Conservation (phyloP, 2,888 invertebrate species). For the Zeuzera pyrina region DNA sequence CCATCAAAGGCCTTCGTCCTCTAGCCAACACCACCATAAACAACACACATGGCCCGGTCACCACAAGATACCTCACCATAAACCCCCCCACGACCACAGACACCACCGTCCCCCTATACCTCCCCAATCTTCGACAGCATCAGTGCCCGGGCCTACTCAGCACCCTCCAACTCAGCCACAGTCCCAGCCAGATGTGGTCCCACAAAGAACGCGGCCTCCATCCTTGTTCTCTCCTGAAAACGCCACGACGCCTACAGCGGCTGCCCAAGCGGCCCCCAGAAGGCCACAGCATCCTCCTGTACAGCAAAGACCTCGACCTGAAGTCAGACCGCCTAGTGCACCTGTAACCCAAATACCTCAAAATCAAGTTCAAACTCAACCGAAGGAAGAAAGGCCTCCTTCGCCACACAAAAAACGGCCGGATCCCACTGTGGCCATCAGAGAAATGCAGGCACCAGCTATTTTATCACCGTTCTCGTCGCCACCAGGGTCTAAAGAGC, state of each 20-base stretch:
- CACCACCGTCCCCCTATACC: slow-evolving; percentile 32
- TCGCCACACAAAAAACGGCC: slow-evolving; percentile 48
- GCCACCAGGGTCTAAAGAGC: slow-evolving; percentile 44
- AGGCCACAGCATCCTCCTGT: slow-evolving; percentile 37
- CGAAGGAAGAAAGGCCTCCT: slow-evolving; percentile 22
- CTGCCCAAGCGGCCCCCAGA: slow-evolving; percentile 43
- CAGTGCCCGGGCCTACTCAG: not conserved
- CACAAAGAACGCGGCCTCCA: slow-evolving; percentile 63
- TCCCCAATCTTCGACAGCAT: slow-evolving; percentile 22
- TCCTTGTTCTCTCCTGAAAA: slow-evolving; percentile 80
- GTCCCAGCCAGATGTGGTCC: slow-evolving; percentile 19
- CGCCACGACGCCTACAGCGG: slow-evolving; percentile 56
- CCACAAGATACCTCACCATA: slow-evolving; percentile 47
- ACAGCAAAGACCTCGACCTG: slow-evolving; percentile 40
- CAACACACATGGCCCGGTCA: slow-evolving; percentile 45
- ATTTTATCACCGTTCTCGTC: slow-evolving; percentile 69
- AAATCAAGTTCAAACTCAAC: not conserved
- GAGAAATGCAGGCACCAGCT: slow-evolving; percentile 57
- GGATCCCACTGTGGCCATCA: slow-evolving; percentile 41
- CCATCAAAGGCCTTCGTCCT: slow-evolving; percentile 28
- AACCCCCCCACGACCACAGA: slow-evolving; percentile 43
- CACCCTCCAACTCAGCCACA: not conserved
- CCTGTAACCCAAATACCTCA: slow-evolving; percentile 23
- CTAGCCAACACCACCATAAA: slow-evolving; percentile 40
- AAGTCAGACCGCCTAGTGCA: slow-evolving; percentile 47